Base-by-base conservation (phyloP, 2,888 invertebrate species). In the Blastobasis lacticolella region DNA sequence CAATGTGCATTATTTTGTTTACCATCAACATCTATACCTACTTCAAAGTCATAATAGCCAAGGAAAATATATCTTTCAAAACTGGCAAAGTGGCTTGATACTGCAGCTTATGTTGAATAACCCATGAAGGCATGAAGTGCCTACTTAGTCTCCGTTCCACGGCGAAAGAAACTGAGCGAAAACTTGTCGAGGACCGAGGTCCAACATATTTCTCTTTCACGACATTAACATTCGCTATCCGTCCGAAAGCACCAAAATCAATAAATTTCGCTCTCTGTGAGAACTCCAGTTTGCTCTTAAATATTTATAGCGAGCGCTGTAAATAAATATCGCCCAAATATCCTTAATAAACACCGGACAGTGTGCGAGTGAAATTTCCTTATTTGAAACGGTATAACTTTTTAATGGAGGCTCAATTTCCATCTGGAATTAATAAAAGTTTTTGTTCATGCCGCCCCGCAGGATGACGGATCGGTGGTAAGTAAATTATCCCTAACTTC, bases 401-500 rank as follows among this genome's bases (percentile, higher is more conserved):
- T 54, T 49, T 51, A 54, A 54, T 54, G 49, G 51, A 51, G 48
- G 37, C 50, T 46, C 46, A 59, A 63, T 67, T 64, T 61, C 61
- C 61, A 61, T 65, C 63, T 60, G 63, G 63, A 62, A 71, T 74
- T 71, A 71, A 72, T 70, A 76, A 73, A 72, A 64, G 68, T 79
- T 75, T 81, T 75, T 85, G 76, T 85, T 78, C 72, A 78, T 74
- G 84, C 82, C 65, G 61, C 71, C 54, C 73, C 71, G 55, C 75
- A 89, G 89, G 85, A 86, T 73, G 88, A 89, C 67, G 89, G 88
- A 79, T 88, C 87, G 63, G 80, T 88, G 88, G 89, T 89, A 71
- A 84, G 87, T 82, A 76, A 62, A 65, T 68, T 63, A 61, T 41
- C 40, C 48, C 48, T 43, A 49, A 51, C 40, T 52, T 52, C 45